Base-by-base conservation (phyloP, 2,113 vertebrate species). In the Hystrix cristata region DNA sequence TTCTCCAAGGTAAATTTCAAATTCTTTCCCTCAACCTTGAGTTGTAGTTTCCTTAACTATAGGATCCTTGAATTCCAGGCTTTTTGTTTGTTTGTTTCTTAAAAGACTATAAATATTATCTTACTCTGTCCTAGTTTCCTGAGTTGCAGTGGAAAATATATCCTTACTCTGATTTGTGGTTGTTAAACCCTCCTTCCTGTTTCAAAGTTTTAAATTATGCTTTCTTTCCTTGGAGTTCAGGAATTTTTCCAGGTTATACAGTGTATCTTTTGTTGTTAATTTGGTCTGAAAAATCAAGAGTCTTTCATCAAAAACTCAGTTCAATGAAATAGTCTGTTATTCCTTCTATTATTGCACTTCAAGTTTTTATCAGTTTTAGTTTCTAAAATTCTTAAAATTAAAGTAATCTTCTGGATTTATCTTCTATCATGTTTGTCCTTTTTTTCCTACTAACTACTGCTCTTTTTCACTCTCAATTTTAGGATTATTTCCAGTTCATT, bases 231-330 rank as follows among this genome's bases (percentile, higher is more conserved):
- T 93, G 62, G 60, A 81, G 15, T n/a, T 65, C 60, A 57, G 55
- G 72, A 79, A 25, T 38, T 59, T 84, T 91, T 93, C 55, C 53
- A 65, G 62, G 16, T 90, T 76, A 46, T 53, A 60, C 3, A 78
- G 13, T 89, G 23, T 34, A 25, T 59, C 29, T 79, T 90, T 80
- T 81, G 46, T 51, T 95, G n/a, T 67, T 84, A 84, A 76, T 71
- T 14, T 93, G 14, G 12, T 8, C 31, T 81, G n/a, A 12, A 25
- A 76, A 83, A 72, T 83, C 29, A 90, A 31, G 79, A 92, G 34
- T 16, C 18, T 94, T 82, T 92, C 12, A 95, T 86, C 15, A 76
- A 87, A 89, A 97, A 90, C 27, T 69, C 38, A 82, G 15, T 14
- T 90, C 57, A 80, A 55, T 62, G n/a, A 87, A 92, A 43, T 74